Evolutionary conservation across 2,888 invertebrate genomes (phyloP), one percentile per base, ranked within the genome.

Genomic region (Napeogenes sylphis): DNA sequence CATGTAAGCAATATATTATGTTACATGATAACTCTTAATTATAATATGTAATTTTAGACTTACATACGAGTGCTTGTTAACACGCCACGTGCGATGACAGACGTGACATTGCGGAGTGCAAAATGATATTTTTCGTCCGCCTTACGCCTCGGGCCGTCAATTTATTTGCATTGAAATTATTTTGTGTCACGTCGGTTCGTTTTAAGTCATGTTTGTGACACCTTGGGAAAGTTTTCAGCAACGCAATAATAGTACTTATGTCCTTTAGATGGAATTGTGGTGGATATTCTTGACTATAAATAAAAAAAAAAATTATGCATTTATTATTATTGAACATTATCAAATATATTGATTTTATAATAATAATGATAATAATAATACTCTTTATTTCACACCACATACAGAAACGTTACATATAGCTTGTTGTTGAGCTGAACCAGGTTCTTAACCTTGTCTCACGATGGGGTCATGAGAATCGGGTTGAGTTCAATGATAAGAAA

Each of bases 81-180:
- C 45, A 35, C 56, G 72, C 64, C 79, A 79, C 81, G 81, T 76
- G 80, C 69, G 76, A 69, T 68, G 53, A 45, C 71, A 72, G 71
- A 79, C 83, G 80, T 84, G 83, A 83, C 78, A 72, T 71, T 76
- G 71, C 72, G 66, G 65, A 71, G 70, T 66, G 70, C 62, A 66
- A 75, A 75, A 75, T 73, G 73, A 72, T 72, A 72, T 75, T 76
- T 77, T 72, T 73, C 72, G 71, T 65, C 60, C 71, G 71, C 65
- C 61, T 35, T 58, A 45, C 71, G 64, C 70, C 71, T 68, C 72
- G 75, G 76, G 77, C 75, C 75, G 72, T 69, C 75, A 75, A 74
- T 78, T 76, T 77, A 75, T 76, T 76, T 75, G 75, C 74, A 70
- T 75, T 73, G 70, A 71, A 72, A 75, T 74, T 73, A 71, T 73